phyloP scores from a whole-genome alignment of 2,113 vertebrate species.

The Oncorhynchus mykiss region DNA sequence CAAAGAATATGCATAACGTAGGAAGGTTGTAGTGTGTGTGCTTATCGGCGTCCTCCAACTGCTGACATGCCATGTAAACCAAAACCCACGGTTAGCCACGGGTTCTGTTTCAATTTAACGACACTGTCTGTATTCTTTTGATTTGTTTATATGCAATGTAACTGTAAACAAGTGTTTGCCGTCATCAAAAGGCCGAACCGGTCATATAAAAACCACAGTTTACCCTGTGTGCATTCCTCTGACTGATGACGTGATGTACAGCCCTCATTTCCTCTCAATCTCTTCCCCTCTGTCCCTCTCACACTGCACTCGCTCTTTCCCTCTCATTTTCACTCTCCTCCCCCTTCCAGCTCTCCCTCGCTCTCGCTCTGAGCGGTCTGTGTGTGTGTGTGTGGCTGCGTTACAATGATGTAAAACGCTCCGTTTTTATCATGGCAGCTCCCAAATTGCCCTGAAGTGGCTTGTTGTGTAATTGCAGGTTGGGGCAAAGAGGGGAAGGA shows the following conservation, averaged over 20 bases:
- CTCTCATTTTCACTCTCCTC: background rate
- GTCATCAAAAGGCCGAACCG: no score
- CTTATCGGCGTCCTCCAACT: background rate
- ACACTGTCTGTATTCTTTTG: background rate
- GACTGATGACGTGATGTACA: constrained; percentile 23
- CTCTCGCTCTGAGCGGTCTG: background rate
- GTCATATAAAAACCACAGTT: background rate
- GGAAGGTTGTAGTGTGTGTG: background rate
- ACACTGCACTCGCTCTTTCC: background rate
- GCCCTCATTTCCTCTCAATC: constrained; percentile 27
- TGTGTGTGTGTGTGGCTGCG: no score
- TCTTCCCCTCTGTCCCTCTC: background rate
- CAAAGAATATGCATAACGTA: background rate
- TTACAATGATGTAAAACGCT: no score
- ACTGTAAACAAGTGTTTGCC: background rate
- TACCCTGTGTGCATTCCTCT: background rate
- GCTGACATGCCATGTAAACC: constrained; percentile 32
- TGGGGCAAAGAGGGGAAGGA: background rate
- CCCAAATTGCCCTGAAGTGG: constrained; percentile 60
- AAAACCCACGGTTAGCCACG: constrained; percentile 4
- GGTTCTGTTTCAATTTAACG: background rate
- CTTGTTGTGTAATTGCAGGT: constrained; percentile 55
- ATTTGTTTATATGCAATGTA: constrained; percentile 24
- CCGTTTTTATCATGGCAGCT: constrained; percentile 47
- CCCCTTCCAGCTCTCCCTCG: background rate